phyloP scores from a whole-genome alignment of 2,888 invertebrate species.

The Pheosia tremula region DNA sequence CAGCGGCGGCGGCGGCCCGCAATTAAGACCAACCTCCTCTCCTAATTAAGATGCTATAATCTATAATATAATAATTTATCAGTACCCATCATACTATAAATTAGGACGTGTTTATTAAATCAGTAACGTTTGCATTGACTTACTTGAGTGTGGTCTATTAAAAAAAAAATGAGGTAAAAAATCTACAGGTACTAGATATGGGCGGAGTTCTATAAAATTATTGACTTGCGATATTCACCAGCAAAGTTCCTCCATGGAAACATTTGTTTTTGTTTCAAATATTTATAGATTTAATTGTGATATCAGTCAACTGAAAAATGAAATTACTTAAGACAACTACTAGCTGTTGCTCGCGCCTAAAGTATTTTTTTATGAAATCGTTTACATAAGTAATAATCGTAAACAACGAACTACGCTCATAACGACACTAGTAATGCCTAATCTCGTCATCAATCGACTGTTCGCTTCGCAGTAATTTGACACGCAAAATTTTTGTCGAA shows the following conservation, averaged over 20 bases:
- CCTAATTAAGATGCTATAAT: constrained; percentile 60
- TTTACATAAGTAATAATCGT: constrained; percentile 52
- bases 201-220: too few species aligned
- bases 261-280: too few species aligned
- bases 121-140: neutral
- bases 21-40: constrained; percentile 74
- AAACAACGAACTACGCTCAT: constrained; percentile 50
- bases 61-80: constrained; percentile 36
- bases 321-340: constrained; percentile 39
- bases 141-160: neutral
- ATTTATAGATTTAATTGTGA: too few species aligned
- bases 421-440: constrained; percentile 57
- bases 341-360: constrained; percentile 36
- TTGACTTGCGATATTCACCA: too few species aligned
- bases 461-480: constrained; percentile 67
- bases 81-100: neutral
- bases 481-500: constrained; percentile 78
- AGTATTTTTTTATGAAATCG: constrained; percentile 37
- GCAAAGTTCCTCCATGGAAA: too few species aligned
- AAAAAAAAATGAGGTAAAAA: too few species aligned
- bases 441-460: constrained; percentile 66
- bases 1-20: constrained; percentile 60
- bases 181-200: too few species aligned
- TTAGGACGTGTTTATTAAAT: neutral
- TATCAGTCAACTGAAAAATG: neutral